phyloP scores from a whole-genome alignment of 2,113 vertebrate species.

The Castor canadensis region DNA sequence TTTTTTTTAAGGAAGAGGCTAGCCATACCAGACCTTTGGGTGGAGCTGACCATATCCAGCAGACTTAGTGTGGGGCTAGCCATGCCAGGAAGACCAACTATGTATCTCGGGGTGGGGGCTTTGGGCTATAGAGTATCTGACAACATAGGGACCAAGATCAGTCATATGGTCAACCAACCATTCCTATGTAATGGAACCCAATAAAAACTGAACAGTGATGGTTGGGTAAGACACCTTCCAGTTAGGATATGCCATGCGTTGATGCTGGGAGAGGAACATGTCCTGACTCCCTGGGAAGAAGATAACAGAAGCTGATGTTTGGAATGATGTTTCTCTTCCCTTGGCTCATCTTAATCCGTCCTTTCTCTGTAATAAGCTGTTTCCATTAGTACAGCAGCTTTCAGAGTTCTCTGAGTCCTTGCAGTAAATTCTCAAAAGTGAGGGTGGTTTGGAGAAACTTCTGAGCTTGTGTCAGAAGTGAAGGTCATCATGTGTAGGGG shows the following conservation, averaged over 20 bases:
- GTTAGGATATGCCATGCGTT: neutral
- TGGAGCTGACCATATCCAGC: neutral
- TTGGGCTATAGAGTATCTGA: neutral
- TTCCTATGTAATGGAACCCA: neutral
- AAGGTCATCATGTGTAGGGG: neutral
- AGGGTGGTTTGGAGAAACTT: neutral
- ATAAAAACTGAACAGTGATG: neutral
- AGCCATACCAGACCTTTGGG: neutral
- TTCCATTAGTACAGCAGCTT: neutral
- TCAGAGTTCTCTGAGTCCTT: neutral
- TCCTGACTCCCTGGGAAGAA: neutral
- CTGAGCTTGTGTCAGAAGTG: neutral
- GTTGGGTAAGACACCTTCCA: too few species aligned
- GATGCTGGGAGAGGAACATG: neutral
- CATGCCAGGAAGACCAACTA: neutral
- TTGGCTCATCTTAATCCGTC: too few species aligned
- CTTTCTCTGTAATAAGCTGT: neutral
- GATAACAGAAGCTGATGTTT: neutral
- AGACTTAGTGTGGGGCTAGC: neutral
- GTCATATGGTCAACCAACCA: neutral
- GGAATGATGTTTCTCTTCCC: neutral
- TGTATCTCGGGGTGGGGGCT: neutral
- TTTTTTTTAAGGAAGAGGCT: neutral
- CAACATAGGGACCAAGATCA: neutral
- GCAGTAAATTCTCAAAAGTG: neutral